Evolutionary conservation across 2,797 vertebrate genomes (phyloP).

Genomic region (Carapus acus): DNA sequence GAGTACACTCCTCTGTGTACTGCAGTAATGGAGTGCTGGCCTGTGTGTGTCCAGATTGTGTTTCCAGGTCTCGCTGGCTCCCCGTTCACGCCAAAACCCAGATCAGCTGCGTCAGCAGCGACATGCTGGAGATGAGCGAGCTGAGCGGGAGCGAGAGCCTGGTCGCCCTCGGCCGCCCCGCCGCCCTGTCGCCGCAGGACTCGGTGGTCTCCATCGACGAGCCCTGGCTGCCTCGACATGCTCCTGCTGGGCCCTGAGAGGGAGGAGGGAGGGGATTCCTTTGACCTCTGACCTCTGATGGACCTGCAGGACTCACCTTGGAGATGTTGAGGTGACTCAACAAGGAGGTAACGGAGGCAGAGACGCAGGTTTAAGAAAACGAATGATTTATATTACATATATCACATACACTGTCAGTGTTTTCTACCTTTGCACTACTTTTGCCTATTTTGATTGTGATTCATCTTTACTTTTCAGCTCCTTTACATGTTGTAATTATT

Average conservation of each 20-base stretch:
- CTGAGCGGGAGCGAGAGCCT: conserved; percentile 50
- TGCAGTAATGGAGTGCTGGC: conserved; percentile 8
- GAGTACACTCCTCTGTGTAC: neutral
- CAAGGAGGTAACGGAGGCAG: neutral
- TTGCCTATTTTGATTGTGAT: too few species aligned
- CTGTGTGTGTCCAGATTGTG: conserved; percentile 69
- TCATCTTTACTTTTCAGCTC: too few species aligned
- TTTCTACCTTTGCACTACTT: conserved; percentile 6
- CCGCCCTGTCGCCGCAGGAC: conserved; percentile 56
- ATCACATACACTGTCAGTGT: too few species aligned
- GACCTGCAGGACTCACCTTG: neutral
- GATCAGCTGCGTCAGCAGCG: conserved; percentile 76
- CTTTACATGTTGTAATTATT: too few species aligned
- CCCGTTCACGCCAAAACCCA: conserved; percentile 73
- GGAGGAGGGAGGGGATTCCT: conserved; percentile 29
- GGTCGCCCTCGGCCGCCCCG: too few species aligned
- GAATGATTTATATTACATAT: too few species aligned
- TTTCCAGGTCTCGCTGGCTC: conserved; percentile 66
- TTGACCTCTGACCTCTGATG: conserved; percentile 4
- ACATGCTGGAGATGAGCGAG: conserved; percentile 61
- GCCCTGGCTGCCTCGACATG: conserved; percentile 64
- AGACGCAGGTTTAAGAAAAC: neutral
- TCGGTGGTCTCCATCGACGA: conserved; percentile 76
- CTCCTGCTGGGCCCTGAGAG: conserved; percentile 43
- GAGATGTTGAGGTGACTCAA: conserved; percentile 23